Conservation (phyloP, 1,140 invertebrate species). For the Tetragnatha versicolor region DNA sequence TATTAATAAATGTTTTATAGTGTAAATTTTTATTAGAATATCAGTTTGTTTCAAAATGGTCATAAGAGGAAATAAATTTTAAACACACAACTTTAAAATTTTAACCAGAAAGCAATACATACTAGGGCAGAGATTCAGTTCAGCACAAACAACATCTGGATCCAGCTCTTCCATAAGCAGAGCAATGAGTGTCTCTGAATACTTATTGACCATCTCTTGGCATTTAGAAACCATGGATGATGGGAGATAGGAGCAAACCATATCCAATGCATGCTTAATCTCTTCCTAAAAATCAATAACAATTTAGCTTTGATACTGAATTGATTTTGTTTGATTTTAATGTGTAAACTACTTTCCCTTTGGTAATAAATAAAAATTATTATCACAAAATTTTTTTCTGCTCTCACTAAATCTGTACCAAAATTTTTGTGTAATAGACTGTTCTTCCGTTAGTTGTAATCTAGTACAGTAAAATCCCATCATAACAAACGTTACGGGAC, state of each 20-base stretch:
- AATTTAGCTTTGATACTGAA: not conserved
- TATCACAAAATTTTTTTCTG: not conserved
- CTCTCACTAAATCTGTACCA: not conserved
- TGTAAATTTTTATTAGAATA: too few relatives aligned
- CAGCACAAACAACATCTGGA: slow-evolving; percentile 79
- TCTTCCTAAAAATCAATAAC: slow-evolving; percentile 61
- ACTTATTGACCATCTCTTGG: slow-evolving; percentile 75
- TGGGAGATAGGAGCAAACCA: slow-evolving; percentile 68
- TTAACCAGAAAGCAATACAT: not conserved
- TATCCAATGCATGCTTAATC: slow-evolving; percentile 59
- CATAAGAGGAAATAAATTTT: not conserved
- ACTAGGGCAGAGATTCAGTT: slow-evolving; percentile 74
- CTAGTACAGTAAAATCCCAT: not conserved
- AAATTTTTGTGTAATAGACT: not conserved
- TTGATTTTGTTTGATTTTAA: not conserved
- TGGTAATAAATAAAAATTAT: not conserved
- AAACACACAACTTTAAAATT: slow-evolving; percentile 60
- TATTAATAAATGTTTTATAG: too few relatives aligned
- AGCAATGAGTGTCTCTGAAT: slow-evolving; percentile 77
- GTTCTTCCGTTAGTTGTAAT: not conserved
- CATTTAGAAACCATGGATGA: slow-evolving; percentile 72
- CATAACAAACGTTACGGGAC: too few relatives aligned
- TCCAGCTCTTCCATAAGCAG: slow-evolving; percentile 78
- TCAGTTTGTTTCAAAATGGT: too few relatives aligned
- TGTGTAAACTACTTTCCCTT: not conserved